Evolutionary conservation across 2,113 vertebrate genomes (phyloP), one percentile per base, ranked within the genome.

Genomic region (Cyanoderma ruficeps): DNA sequence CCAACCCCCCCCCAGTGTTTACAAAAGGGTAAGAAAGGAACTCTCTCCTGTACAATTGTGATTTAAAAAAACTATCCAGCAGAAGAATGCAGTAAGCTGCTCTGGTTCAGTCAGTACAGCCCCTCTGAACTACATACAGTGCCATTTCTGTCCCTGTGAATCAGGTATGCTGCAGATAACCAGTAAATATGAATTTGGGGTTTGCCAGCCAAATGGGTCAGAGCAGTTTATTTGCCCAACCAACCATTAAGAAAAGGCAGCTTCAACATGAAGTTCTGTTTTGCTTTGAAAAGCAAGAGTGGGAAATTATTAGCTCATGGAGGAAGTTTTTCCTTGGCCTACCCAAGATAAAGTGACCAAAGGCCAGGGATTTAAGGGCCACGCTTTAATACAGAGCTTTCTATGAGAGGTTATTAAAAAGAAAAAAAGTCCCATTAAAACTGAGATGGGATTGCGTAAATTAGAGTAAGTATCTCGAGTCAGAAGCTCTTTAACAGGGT

Each of bases 181-280:
- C 49, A 69, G 57, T 72, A 69, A 55, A 20, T 25, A 60, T 3
- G 3, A 31, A 19, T 88, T 65, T 17, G 31, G 59, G 41, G 46
- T 74, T 77, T 78, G 87, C 82, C 55, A 78, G 61, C 65, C 78
- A 85, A 65, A 83, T 27, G 13, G 77, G 55, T 92, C 83, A 61
- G 59, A 82, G 49, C 10, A 91, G 64, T 93, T 91, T 65, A 69
- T 61, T 65, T 85, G 87, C 78, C 91, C 95, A 93, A 82, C 49
- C 57, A 93, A 72, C 41, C 49, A 83, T 50, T 96, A 87, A 71
- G 56, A 71, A 94, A 79, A 53, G 50, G 70, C 74, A 94, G 70
- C 65, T 91, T 87, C 67, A 76, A 76, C 55, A 52, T 8, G 11
- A 89, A 87, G 24, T 31, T 74, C 60, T 74, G 15, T 55, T 82